phyloP scores from a whole-genome alignment of 1,140 invertebrate genomes.

The Panagrolaimus sp. region DNA sequence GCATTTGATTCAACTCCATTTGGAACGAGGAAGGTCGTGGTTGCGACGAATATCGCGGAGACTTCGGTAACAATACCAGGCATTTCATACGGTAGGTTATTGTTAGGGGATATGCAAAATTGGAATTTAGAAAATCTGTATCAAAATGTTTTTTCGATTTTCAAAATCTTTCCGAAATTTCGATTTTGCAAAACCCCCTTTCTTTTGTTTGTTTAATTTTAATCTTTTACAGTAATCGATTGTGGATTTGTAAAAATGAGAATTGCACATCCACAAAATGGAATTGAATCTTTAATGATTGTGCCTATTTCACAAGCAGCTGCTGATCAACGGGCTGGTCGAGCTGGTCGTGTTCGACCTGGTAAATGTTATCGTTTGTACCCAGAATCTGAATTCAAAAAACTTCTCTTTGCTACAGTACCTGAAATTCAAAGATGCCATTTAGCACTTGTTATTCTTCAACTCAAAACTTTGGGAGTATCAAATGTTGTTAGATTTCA shows the following conservation, averaged over 20 bases:
- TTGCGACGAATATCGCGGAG: conserved; percentile 96
- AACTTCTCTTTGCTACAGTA: conserved; percentile 69
- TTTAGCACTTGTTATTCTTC: conserved; percentile 76
- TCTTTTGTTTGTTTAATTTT: conserved; percentile 5
- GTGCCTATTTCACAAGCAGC: conserved; percentile 70
- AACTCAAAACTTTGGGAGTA: conserved; percentile 89
- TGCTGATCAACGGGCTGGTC: conserved; percentile 78
- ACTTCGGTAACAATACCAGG: conserved; percentile 86
- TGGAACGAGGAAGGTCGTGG: conserved; percentile 77
- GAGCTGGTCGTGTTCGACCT: conserved; percentile 76
- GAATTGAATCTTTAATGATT: conserved; percentile 77
- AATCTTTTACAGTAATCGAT: conserved; percentile 74
- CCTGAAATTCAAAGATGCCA: conserved; percentile 89
- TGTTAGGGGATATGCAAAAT: background rate
- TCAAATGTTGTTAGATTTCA: conserved; percentile 70
- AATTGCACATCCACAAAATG: conserved; percentile 77
- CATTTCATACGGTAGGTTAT: conserved; percentile 73
- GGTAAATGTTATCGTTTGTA: conserved; percentile 74
- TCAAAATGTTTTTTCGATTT: background rate
- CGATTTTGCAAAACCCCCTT: conserved; percentile 17
- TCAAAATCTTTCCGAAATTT: background rate
- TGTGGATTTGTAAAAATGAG: conserved; percentile 93
- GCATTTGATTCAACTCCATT: conserved; percentile 75
- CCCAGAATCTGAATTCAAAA: conserved; percentile 71
- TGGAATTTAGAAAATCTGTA: background rate